Conservation (phyloP, 2,113 vertebrate species). For the Miniopterus natalensis region DNA sequence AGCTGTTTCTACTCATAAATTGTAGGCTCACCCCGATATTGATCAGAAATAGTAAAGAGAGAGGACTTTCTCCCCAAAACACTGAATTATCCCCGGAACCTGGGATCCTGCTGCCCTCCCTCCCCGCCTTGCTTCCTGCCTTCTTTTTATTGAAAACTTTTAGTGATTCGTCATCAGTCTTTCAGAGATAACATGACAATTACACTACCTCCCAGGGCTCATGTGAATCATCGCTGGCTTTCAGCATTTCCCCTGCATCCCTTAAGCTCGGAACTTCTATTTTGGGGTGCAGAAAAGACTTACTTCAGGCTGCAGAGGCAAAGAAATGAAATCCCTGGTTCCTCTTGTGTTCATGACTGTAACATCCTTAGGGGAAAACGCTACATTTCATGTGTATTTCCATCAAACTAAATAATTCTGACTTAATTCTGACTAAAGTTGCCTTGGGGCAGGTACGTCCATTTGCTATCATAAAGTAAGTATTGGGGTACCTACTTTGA, state of each 20-base stretch:
- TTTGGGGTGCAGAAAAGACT: neutral
- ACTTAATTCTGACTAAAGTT: neutral
- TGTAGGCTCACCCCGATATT: neutral
- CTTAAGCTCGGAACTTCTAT: neutral
- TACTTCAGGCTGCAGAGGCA: neutral
- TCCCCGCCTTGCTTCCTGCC: neutral
- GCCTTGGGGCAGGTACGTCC: neutral
- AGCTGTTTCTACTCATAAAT: rapidly evolving
- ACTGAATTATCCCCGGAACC: neutral
- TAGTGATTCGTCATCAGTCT: neutral
- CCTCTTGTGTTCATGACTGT: neutral
- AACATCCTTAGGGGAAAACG: neutral
- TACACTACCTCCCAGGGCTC: neutral
- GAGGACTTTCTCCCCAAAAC: neutral
- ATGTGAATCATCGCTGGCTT: no score
- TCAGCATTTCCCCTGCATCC: neutral
- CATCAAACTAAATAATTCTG: neutral
- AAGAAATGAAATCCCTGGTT: neutral
- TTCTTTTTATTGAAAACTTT: neutral
- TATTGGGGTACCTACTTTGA: neutral
- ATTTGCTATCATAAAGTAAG: neutral
- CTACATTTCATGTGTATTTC: neutral
- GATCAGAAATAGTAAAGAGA: neutral
- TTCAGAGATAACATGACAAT: neutral
- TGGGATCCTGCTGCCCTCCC: no score